These are phyloP conservation scores for Danio kyathit DNA, from an alignment of 2,797 vertebrate species.

Conservation along the genomic window DNA sequence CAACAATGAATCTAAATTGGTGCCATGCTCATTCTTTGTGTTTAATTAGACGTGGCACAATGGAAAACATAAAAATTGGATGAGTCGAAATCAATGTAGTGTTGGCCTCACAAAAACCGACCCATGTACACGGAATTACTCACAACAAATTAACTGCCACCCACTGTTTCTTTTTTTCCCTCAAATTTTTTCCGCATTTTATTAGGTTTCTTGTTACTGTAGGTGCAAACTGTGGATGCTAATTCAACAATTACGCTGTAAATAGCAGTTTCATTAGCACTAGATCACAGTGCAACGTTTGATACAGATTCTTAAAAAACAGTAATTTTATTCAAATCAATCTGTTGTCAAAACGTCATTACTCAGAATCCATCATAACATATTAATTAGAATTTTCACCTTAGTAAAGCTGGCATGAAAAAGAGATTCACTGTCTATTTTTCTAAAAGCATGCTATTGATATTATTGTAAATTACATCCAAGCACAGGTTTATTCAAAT, in stretches of 20 bases:
- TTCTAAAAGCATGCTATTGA: not conserved
- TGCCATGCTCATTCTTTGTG: not conserved
- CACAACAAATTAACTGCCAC: not conserved
- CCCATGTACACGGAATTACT: not conserved
- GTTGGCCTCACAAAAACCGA: not conserved
- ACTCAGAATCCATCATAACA: not conserved
- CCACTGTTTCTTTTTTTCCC: not conserved
- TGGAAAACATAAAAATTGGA: not conserved
- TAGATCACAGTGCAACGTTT: not conserved
- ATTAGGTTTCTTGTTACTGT: not conserved
- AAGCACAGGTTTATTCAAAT: not conserved
- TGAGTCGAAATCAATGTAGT: not conserved
- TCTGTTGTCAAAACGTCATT: not conserved
- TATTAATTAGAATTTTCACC: not conserved
- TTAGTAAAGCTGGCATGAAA: not conserved
- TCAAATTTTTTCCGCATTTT: not conserved
- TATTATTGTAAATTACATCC: not conserved
- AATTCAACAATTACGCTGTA: not conserved
- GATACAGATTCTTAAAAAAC: not conserved
- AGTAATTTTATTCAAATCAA: not conserved
- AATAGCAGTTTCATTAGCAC: not conserved
- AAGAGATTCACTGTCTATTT: not conserved
- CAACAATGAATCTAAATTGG: conserved; percentile 22
- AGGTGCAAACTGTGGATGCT: not conserved
- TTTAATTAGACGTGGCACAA: conserved; percentile 13